Evolutionary conservation across 64 coral and sea anemone genomes (phyloP).

Genomic region (Stichodactyla helianthus): DNA sequence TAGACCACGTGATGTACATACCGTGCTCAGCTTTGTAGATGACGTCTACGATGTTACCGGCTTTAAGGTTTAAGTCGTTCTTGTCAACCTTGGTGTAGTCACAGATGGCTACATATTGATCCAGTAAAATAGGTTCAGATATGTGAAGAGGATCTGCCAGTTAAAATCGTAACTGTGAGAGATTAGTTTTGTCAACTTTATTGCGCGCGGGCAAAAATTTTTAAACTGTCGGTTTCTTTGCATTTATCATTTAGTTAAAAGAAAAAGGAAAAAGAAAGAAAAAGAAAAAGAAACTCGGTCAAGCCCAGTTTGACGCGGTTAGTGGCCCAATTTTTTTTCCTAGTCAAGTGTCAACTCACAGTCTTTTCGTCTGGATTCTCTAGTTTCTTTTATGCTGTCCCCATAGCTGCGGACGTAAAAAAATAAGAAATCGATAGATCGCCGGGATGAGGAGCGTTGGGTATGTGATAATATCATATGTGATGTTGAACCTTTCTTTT

Average conservation of each 20-base stretch:
- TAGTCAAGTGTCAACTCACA: background rate
- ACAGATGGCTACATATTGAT: constrained; percentile 71
- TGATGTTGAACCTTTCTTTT: no score
- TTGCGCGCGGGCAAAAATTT: no score
- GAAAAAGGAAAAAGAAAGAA: no score
- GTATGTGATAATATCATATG: no score
- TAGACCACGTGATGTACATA: constrained; percentile 9
- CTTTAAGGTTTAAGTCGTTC: constrained; percentile 54
- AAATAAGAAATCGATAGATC: background rate
- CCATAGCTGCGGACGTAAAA: background rate
- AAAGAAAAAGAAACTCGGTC: no score
- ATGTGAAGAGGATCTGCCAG: constrained; percentile 53
- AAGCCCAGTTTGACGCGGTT: no score
- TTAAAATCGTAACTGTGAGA: background rate
- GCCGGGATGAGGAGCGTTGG: no score
- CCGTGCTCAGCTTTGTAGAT: constrained; percentile 74
- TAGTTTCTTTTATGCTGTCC: background rate
- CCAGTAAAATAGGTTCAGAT: constrained; percentile 78
- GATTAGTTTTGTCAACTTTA: background rate
- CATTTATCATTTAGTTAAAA: no score
- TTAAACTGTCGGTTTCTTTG: no score
- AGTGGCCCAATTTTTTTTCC: no score
- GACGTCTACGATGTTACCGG: constrained; percentile 79
- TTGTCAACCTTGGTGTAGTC: constrained; percentile 52
- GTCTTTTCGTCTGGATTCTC: background rate